A percentile compares a stretch with the other conserved stretches of the same genome.
Conservation (phyloP, 1,140 invertebrate genomes). For the Amyelois transitella region DNA sequence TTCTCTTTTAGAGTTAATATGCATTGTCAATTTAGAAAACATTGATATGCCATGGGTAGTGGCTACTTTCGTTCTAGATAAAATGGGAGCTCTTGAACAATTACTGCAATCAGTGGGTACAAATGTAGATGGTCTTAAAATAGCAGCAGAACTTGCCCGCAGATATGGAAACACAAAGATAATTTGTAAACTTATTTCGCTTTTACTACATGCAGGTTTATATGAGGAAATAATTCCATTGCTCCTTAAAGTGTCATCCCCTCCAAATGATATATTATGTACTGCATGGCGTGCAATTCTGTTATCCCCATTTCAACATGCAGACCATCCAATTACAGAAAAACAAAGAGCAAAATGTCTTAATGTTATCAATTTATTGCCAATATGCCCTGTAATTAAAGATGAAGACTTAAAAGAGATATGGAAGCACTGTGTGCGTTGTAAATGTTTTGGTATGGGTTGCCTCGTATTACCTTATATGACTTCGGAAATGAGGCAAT, state of each 20-base stretch:
- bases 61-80: constrained; percentile 63
- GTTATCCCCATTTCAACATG: constrained; percentile 61
- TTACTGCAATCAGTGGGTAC: constrained; percentile 46
- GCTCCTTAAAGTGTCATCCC: constrained; percentile 44
- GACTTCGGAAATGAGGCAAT: constrained; percentile 42
- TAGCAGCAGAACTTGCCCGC: constrained; percentile 49
- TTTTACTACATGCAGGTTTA: constrained; percentile 48
- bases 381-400: constrained; percentile 59
- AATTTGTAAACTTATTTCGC: constrained; percentile 47
- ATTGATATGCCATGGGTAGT: constrained; percentile 68
- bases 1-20: constrained; percentile 59
- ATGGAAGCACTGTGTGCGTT: constrained; percentile 66
- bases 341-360: constrained; percentile 62
- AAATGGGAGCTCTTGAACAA: constrained; percentile 53
- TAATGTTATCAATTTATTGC: constrained; percentile 63
- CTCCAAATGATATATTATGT: constrained; percentile 45
- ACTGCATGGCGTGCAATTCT: constrained; percentile 66
- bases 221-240: constrained; percentile 60
- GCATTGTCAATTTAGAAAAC: constrained; percentile 54
- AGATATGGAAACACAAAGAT: constrained; percentile 48
- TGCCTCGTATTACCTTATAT: constrained; percentile 65
- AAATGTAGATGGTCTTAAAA: constrained; percentile 52
- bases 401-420: constrained; percentile 64
- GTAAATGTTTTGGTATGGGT: constrained; percentile 57
- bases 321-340: constrained; percentile 66